Base-by-base conservation (phyloP, 2,113 vertebrate species). In the Calyptomena viridis region DNA sequence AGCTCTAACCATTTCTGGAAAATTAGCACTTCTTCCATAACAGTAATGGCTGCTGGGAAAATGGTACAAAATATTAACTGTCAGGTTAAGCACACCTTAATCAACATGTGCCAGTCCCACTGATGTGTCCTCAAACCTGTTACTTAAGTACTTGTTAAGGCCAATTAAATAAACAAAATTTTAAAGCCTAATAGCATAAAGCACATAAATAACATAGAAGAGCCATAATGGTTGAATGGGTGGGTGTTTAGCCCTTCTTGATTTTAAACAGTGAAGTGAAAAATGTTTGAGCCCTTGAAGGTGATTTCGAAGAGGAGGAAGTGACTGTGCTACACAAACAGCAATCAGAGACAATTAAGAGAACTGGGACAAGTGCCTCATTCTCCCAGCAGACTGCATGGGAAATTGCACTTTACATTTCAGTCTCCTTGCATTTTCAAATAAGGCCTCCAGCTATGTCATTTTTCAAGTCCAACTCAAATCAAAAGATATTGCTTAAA, bases 331-430 rank as follows among this genome's bases (percentile, higher is more conserved):
- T 96, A 87, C 96, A 95, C 97, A 97, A 98, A 95, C 97, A 97
- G 97, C 97, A 98, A 98, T 98, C 98, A 98, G 96, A 97, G 96
- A 98, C 95, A 98, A 98, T 98, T 98, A 98, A 97, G 97, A 95
- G 97, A 97, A 97, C 97, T 95, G 91, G 97, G 93, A 97, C 97
- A 98, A 98, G 97, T 97, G 97, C 95, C 91, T 98, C 96, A 93
- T 98, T 98, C 94, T 98, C 97, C 96, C 85, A 3, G 33, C 92
- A 91, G 96, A 90, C 95, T 80, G 94, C 96, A 97, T 95, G 97
- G 94, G 96, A 98, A 98, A 98, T 98, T 98, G 95, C 84, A 46
- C 97, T 98, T 98, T 97, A 96, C 96, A 96, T 97, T 97, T 96
- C 97, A 96, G 94, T 53, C 97, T 96, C 84, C 47, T 96, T 97